phyloP scores from a whole-genome alignment of 2,113 vertebrate species.

The Capreolus pygargus region DNA sequence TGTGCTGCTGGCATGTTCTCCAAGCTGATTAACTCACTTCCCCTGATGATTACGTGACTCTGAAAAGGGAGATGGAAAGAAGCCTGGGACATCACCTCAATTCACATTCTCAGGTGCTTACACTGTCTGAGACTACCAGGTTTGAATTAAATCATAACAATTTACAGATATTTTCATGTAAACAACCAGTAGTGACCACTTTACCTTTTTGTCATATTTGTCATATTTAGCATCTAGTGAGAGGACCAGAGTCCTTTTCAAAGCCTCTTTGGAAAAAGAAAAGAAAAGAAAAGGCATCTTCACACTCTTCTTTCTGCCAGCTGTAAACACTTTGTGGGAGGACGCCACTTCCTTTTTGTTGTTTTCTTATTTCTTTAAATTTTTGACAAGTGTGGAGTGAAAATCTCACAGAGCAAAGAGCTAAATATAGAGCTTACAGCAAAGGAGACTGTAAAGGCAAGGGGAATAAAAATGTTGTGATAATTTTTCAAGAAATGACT shows the following conservation, averaged over 20 bases:
- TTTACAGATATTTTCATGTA: neutral
- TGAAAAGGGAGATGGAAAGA: neutral
- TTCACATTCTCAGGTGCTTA: neutral
- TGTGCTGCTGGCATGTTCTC: neutral
- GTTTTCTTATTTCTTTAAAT: slow-evolving; percentile 15
- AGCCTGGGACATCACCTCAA: neutral
- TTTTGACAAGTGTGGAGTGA: neutral
- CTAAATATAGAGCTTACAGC: neutral
- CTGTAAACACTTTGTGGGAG: neutral
- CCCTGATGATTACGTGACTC: neutral
- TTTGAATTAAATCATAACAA: neutral
- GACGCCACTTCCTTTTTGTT: neutral
- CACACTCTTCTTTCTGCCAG: neutral
- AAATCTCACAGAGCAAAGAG: neutral
- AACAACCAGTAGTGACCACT: neutral
- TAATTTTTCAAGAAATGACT: slow-evolving; percentile 48
- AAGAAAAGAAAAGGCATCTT: neutral
- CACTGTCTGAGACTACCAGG: neutral
- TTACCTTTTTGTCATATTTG: neutral
- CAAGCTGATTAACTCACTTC: neutral
- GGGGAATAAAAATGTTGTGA: neutral
- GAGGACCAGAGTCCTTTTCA: neutral
- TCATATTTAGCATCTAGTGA: neutral
- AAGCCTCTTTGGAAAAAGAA: neutral
- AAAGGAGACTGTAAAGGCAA: neutral